Percentiles rank a stretch among this genome's conserved stretches.
Conservation (phyloP, 35 echinoderm and acorn worm species). For the Acanthaster planci region DNA sequence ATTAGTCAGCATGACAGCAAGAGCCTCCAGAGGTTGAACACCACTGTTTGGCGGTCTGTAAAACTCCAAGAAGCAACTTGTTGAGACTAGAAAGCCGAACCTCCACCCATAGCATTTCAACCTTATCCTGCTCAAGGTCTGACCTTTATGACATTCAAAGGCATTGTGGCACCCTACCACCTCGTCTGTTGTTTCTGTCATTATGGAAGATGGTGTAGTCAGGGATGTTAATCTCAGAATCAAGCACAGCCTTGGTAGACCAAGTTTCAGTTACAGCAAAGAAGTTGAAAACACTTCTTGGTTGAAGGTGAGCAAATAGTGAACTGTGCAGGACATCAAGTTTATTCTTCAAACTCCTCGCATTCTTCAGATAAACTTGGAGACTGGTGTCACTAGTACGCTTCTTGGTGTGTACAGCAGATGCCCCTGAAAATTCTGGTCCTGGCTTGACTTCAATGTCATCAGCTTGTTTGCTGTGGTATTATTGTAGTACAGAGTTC, state of each 20-base stretch:
- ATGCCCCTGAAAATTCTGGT: background rate
- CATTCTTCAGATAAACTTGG: background rate
- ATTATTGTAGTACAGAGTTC: background rate
- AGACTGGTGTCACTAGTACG: background rate
- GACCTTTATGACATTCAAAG: background rate
- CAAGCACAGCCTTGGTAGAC: background rate
- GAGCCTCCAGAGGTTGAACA: background rate
- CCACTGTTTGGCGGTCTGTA: slow-evolving; percentile 1
- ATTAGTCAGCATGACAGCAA: background rate
- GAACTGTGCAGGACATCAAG: background rate
- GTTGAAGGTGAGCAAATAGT: background rate
- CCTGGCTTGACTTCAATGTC: background rate
- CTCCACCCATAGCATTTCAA: slow-evolving; percentile 22
- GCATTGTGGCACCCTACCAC: background rate
- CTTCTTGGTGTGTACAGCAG: background rate
- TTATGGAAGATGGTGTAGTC: background rate
- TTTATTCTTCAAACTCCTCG: background rate
- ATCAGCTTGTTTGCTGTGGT: background rate
- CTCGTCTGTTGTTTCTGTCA: slow-evolving; percentile 13
- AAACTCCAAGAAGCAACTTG: slow-evolving; percentile 11
- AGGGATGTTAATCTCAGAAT: background rate
- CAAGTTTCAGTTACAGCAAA: slow-evolving; percentile 1
- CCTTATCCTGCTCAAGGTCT: background rate
- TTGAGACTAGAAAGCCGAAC: background rate
- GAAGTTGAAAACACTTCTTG: background rate